Base-by-base conservation (phyloP, 2,888 invertebrate species). In the Laothoe populi region DNA sequence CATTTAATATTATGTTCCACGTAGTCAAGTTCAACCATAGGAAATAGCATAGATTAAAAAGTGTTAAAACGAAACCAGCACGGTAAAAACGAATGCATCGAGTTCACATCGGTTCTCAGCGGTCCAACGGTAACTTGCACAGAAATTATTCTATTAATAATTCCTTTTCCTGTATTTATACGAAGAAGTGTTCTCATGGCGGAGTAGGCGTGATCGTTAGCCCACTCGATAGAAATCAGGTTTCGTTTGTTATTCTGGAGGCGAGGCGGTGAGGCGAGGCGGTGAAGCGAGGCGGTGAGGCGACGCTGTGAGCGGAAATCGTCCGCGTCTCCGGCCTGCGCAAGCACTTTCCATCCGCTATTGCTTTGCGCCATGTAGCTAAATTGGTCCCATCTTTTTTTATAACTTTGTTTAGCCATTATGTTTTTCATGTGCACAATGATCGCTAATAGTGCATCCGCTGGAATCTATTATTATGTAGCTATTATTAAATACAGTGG, bases 221-320 rank as follows among this genome's bases (percentile, higher is more conserved):
- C 82, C 86, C 82, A 83, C 83, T 86, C 84, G 86, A 86, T 92
- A 90, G 90, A 92, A 92, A 92, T 92, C 92, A 90, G 92, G 92
- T 91, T 92, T 86, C 87, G 84, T 88, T 92, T 92, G 89, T 88
- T 90, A 92, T 92, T 91, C 92, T 82, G 90, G 83, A 86, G 87
- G 90, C 86, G 87, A 85, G 78, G 75, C 79, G 78, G 73, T 74
- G 75, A 35, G 38, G 38, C 38, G 38, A 76, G 74, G 76, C 77
- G 80, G 35, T 10, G 35, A 35, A 10, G 35, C 35, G 35, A 4
- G 35, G 35, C 42, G 16, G 40, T 11, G 42, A 44, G n/a, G 42
- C 42, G 42, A 16, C 19, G 44, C 44, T 13, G 38, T 13, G 31
- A 83, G 84, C 91, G 91, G 90, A 90, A 90, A 86, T 82, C 79